Evolutionary conservation across 1,140 invertebrate species (phyloP), one percentile per base, ranked within the genome.

Genomic region (Leptinotarsa defecta): DNA sequence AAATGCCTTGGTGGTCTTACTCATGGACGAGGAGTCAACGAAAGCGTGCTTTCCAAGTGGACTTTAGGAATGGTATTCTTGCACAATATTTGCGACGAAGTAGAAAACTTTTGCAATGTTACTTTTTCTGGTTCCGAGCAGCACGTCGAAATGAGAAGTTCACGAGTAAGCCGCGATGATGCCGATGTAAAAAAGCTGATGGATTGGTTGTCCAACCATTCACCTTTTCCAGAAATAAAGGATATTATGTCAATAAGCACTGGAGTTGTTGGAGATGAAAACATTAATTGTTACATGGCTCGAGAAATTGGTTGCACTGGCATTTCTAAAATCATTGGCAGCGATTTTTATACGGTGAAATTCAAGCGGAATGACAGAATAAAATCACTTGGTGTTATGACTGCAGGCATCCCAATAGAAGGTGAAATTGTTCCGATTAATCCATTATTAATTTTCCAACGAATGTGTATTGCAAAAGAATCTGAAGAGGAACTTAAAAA

Each of bases 21-120:
- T 8, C 71, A 73, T n/a, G 57, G 71, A 4, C 13, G 43, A 63
- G 34, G 71, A 20, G 20, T 20, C 20, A 20, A 20, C 6, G 71
- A 73, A 19, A 63, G 52, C 22, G 71, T 73, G 6, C 24, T 73
- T 63, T 63, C 61, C 20, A 73, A 63, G 22, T 73, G 52, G 71
- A 64, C 57, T 4, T 64, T 73, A 63, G 43, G 52, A 34, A 73
- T 73, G 71, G 20, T 27, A 24, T 34, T 15, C 63, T 11, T 71
- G 20, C 6, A 63, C 27, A 63, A 64, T 52, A 49, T 71, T 15
- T 71, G 13, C 52, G n/a, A 71, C 2, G 43, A 52, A 13, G 11
- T 71, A 1, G 43, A 71, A 20, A 71, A 71, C 3, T 71, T 71
- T 71, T 61, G 49, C 43, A 20, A 52, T 15, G 17, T 71, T 52